Base-by-base conservation (phyloP, 2,113 vertebrate species). In the Petrocephalus zakoni region DNA sequence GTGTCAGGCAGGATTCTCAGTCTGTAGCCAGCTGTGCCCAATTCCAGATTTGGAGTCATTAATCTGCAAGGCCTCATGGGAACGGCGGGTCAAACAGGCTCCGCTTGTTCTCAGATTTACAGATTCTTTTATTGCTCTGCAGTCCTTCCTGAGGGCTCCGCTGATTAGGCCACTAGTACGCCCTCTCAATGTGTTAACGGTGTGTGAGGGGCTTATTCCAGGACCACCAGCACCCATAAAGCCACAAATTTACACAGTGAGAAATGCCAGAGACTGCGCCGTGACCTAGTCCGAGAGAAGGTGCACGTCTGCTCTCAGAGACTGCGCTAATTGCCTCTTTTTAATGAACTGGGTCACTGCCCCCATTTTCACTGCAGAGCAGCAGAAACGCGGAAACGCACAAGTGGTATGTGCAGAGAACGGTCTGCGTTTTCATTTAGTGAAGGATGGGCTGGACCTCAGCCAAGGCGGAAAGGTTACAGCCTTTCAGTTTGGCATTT, bases 101-200 rank as follows among this genome's bases (percentile, higher is more conserved):
- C 13, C 52, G 22, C 84, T 86, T 86, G 84, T 86, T 55, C 52
- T 86, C 84, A 86, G 84, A 86, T 86, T 55, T 86, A 83, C 52
- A 86, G 84, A 86, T 55, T 34, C 25, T 86, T 86, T 86, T 55
- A 86, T 37, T 86, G 52, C 52, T 34, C 13, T 86, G 51, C 25
- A 34, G 84, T 15, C 29, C 29, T 37, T 86, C 51, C 52, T 29
- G 13, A 56, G 15, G 52, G 52, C 10, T 34, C n/a, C 22, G 2
- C 84, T 86, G 84, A n/a, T 53, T 55, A 15, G 51, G 52, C 52
- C 7, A 1, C 15, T 2, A 11, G 25, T 56, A 55, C 47, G 84
- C n/a, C 25, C 51, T 86, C 84, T 55, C 7, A 55, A 17, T 56
- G 84, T 86, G 49, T 86, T 86, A 86, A 55, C n/a, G 52, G 13